Evolutionary conservation across 2,113 vertebrate species (phyloP), one percentile per base, ranked within the genome.

Genomic region (Cisticola juncidis): DNA sequence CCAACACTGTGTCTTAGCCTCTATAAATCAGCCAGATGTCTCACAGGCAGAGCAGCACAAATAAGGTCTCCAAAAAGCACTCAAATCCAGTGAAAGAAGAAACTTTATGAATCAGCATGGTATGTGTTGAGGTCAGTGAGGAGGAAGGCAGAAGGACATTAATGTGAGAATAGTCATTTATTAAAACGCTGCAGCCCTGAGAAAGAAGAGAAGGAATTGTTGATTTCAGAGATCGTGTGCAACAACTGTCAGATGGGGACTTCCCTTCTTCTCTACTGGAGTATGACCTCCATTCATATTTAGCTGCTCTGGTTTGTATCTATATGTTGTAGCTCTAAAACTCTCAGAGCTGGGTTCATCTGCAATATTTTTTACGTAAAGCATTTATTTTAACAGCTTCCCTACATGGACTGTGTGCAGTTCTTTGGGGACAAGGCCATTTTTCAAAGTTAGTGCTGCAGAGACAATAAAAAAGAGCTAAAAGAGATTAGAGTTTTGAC

Each of bases 391-490:
- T 90, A 94, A 96, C 82, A 88, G 95, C 92, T 92, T 96, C 86
- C 69, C 85, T 92, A 81, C 90, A 57, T 23, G 80, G 82, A 92
- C 76, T 84, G n/a, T 71, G 82, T 72, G 82, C 94, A 88, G 94
- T 86, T 96, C 96, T 96, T 90, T 90, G 53, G 82, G 95, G 94
- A 96, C 71, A 64, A 79, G 88, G 86, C 92, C 85, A 95, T 97
- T 96, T 96, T 95, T 96, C 95, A 96, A 94, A 96, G 95, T 94
- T 95, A 95, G 85, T 92, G 90, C 93, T 88, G 92, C 82, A 93
- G 90, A 96, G 90, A 94, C 94, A 93, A 94, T 97, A 97, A 97
- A 97, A 93, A 94, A 96, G 94, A 94, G 77, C 94, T 93, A 95
- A 96, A 96, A 94, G 92, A 94, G 94, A 96, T 96, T 93, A 96